Percentiles rank a stretch among this genome's conserved stretches.
phyloP scores from a whole-genome alignment of 2,113 vertebrate genomes.

The Elephantulus edwardii region DNA sequence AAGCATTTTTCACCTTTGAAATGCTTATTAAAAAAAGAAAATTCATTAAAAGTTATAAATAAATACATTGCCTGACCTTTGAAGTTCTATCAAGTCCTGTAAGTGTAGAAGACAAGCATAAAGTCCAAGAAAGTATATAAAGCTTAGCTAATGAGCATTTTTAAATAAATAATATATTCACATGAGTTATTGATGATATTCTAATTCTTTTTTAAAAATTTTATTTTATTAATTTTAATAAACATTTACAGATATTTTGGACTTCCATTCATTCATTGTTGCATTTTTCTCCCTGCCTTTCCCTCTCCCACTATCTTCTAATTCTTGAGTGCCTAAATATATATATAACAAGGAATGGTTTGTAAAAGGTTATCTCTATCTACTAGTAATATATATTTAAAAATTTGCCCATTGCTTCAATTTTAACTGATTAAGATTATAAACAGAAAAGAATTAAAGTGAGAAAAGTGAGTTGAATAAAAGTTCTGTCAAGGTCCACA shows the following conservation, averaged over 20 bases:
- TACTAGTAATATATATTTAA: constrained; percentile 15
- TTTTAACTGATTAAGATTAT: constrained; percentile 34
- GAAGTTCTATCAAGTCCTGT: constrained; percentile 24
- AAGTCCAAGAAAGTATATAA: constrained; percentile 20
- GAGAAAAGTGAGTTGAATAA: neutral
- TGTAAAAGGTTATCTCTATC: constrained; percentile 31
- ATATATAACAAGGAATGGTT: constrained; percentile 44
- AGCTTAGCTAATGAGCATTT: constrained; percentile 40
- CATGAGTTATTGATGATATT: constrained; percentile 43
- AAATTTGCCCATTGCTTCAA: neutral
- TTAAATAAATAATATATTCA: constrained; percentile 35
- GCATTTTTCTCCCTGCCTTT: too few relatives aligned
- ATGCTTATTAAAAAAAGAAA: constrained; percentile 43
- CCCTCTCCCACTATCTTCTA: too few relatives aligned
- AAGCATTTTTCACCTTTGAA: constrained; percentile 38
- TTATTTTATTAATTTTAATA: too few relatives aligned
- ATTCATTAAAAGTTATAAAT: constrained; percentile 42
- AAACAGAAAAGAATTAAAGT: neutral
- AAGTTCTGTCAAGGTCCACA: too few relatives aligned
- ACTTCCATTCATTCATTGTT: too few relatives aligned
- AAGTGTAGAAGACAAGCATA: constrained; percentile 52
- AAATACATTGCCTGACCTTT: constrained; percentile 60
- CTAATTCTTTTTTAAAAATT: too few relatives aligned
- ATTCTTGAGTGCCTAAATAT: constrained; percentile 44
- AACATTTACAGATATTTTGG: too few relatives aligned